phyloP scores from a whole-genome alignment of 2,888 invertebrate species.

The Mycalesis mineus region DNA sequence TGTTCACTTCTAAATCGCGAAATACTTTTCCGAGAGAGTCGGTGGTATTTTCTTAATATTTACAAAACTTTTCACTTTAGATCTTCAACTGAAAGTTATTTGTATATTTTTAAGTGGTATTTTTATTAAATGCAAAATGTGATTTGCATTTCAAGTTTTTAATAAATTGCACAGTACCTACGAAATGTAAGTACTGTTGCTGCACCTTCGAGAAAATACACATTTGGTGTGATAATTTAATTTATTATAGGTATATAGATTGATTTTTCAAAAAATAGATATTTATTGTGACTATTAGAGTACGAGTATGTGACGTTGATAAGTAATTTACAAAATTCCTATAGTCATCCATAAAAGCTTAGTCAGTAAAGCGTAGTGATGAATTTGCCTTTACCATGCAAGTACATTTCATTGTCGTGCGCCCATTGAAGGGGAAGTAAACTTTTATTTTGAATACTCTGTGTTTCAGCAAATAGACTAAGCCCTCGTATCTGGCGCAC shows the following conservation, averaged over 20 bases:
- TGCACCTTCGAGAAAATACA: no score
- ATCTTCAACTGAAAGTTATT: constrained; percentile 3
- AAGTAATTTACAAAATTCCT: no score
- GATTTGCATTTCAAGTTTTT: neutral
- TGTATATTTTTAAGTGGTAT: neutral
- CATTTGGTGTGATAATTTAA: no score
- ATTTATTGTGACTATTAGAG: no score
- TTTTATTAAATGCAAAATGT: neutral
- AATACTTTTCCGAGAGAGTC: neutral
- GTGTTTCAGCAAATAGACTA: constrained; percentile 8
- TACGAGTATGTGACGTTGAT: no score
- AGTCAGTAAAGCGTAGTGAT: no score
- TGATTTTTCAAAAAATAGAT: no score
- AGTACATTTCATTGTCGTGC: constrained; percentile 3
- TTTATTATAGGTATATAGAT: no score
- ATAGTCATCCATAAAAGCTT: no score
- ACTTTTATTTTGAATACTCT: constrained; percentile 6
- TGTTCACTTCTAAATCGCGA: neutral
- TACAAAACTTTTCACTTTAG: constrained; percentile 4
- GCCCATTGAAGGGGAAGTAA: constrained; percentile 5
- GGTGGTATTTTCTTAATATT: neutral
- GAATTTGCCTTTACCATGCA: neutral
- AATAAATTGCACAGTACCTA: no score
- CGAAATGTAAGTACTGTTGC: no score
- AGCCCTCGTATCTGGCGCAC: constrained; percentile 3